Evolutionary conservation across 2,113 vertebrate species (phyloP), one percentile per base, ranked within the genome.

Genomic region (Oriolus oriolus): DNA sequence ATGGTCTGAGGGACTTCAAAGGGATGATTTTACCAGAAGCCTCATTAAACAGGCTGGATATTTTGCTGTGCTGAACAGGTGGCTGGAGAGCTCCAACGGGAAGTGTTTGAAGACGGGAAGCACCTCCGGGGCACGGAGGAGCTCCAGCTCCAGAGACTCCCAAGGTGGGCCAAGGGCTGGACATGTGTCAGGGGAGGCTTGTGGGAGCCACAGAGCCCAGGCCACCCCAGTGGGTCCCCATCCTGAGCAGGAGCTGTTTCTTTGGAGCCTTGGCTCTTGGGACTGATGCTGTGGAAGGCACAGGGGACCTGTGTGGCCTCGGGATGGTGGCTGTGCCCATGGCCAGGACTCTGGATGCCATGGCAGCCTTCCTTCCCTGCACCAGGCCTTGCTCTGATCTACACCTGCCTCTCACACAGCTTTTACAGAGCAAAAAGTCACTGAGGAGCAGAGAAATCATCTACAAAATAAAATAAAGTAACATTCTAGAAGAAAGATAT

Each of bases 1-100:
- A 12, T 65, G 89, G 86, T 92, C 88, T 94, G 70, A 60, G 54
- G 73, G 84, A 93, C 94, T 95, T 96, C 90, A 97, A 97, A 95
- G 93, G 80, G 87, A 76, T 52, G 63, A 54, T 93, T 90, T 90
- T 69, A 81, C 42, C 2, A 8, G 61, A 44, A 90, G 64, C 86
- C 42, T 95, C 80, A 60, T 93, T 93, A 95, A 85, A 78, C 11
- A 35, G 41, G 11, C 28, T 53, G 60, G 79, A 13, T 92, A 6
- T 89, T 88, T 89, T 22, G 3, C 73, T 39, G 17, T 3, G 10
- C n/a, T 39, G 77, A 84, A 21, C 85, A 81, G 78, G 95, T 87
- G 89, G 59, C 65, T 76, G 63, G 64, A 63, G 65, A 5, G 50
- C 59, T 93, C 89, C 50, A 18, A 31, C 37, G 60, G 42, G 59